Conservation (phyloP, 2,113 vertebrate species). For the Oxyura jamaicensis region DNA sequence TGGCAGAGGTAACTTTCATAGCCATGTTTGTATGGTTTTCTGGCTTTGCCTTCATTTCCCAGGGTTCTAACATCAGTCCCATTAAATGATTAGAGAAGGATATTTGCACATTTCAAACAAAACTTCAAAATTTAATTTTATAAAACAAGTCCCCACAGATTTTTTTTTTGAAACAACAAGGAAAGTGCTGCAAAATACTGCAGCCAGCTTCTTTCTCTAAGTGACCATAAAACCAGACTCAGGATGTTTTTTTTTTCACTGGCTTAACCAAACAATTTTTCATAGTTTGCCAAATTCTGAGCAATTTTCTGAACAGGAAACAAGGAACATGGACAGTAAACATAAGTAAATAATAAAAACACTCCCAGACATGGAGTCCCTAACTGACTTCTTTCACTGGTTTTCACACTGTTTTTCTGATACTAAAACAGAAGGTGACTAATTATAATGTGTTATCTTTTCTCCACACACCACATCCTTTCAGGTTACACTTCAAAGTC, state of each 20-base stretch:
- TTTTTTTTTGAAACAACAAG: background rate
- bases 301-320: background rate
- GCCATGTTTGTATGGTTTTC: background rate
- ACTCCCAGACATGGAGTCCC: background rate
- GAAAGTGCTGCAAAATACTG: background rate
- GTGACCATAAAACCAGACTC: background rate
- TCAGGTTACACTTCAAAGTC: background rate
- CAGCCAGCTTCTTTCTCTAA: background rate
- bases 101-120: background rate
- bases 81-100: background rate
- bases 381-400: background rate
- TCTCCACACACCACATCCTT: background rate
- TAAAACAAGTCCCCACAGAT: background rate
- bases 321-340: background rate
- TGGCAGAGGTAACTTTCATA: background rate
- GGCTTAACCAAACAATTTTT: background rate
- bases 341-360: background rate
- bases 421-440: background rate
- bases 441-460: background rate
- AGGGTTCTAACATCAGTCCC: background rate
- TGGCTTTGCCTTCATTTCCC: background rate
- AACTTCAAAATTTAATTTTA: background rate
- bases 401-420: background rate
- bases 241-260: background rate
- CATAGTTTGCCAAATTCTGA: background rate